Base-by-base conservation (phyloP, 2,797 vertebrate species). In the Xerus rutilus region DNA sequence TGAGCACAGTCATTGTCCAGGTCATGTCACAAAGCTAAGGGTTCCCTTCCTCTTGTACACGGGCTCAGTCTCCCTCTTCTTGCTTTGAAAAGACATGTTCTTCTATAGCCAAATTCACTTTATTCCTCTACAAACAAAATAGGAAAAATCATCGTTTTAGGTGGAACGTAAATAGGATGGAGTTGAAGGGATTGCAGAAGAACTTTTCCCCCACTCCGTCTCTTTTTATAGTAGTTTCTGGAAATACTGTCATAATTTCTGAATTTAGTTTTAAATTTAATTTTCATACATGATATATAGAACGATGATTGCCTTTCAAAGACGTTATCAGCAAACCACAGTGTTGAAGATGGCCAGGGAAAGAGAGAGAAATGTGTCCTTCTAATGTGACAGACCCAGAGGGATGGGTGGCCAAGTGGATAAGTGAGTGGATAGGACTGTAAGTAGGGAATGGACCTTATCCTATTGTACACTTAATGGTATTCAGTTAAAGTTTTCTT, bases 181-280 rank as follows among this genome's bases (percentile, higher is more conserved):
- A 82, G 25, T 73, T 92, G 28, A 92, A 93, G 13, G 7, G 43
- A 64, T 39, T 52, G 17, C 4, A 52, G 28, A 57, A 70, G 4
- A 89, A 54, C 11, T 59, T 65, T 89, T 57, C 2, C 57, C 18
- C 13, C 7, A 39, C 30, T 28, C 10, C 8, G 21, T 72, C 28
- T 32, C 35, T 35, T 14, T 25, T 57, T 8, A 62, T 17, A 10
- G 5, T 86, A n/a, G 14, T 94, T 91, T 39, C 20, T 93, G 25
- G 83, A 90, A 95, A 81, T 82, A 52, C 1, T 83, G 32, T 72
- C 86, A 59, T 17, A 64, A 47, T 83, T 54, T 87, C 49, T 87
- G 83, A 79, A 83, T 83, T 62, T 5, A 64, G n/a, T 72, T 67
- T 86, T 73, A 59, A 49, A 21, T 70, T 70, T 90, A 86, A 62